A percentile compares a stretch with the other conserved stretches of the same genome.
Conservation (phyloP, 2,888 invertebrate genomes). For the Xylota segnis region DNA sequence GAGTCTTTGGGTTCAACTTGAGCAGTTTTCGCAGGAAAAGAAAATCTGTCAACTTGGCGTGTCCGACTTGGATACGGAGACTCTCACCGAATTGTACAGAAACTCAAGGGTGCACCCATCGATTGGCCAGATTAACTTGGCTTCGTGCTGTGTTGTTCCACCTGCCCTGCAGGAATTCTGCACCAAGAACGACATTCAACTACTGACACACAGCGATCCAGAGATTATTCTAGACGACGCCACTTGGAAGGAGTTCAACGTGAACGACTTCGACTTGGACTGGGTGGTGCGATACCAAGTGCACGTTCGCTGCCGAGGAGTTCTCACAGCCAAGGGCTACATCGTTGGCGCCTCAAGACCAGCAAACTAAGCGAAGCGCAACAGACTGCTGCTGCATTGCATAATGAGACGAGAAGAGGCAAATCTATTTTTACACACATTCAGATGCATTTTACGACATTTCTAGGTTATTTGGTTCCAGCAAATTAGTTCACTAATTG, state of each 20-base stretch:
- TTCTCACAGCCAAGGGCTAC: slow-evolving; percentile 96
- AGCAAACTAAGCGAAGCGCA: slow-evolving; percentile 18
- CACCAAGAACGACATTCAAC: slow-evolving; percentile 94
- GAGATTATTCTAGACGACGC: slow-evolving; percentile 85
- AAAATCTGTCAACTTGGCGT: slow-evolving; percentile 91
- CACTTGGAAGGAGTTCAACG: slow-evolving; percentile 86
- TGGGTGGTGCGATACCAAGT: slow-evolving; percentile 96
- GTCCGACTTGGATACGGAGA: slow-evolving; percentile 94
- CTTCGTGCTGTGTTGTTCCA: slow-evolving; percentile 97
- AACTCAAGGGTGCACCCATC: slow-evolving; percentile 92
- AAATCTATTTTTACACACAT: slow-evolving; percentile 68
- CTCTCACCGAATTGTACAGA: slow-evolving; percentile 90
- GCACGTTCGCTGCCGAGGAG: slow-evolving; percentile 95
- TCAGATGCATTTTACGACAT: slow-evolving; percentile 68
- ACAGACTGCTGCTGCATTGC: slow-evolving; percentile 46
- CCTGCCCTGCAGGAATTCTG: slow-evolving; percentile 95
- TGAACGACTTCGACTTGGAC: slow-evolving; percentile 86
- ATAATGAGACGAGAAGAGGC: slow-evolving; percentile 43
- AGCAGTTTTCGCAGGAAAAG: slow-evolving; percentile 88
- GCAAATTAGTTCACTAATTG: slow-evolving; percentile 56
- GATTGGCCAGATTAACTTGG: slow-evolving; percentile 96
- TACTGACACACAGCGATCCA: slow-evolving; percentile 98
- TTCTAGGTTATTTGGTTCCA: slow-evolving; percentile 66
- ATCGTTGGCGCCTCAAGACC: slow-evolving; percentile 85
- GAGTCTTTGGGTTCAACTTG: slow-evolving; percentile 91